Conservation (phyloP, 2,113 vertebrate species). For the Phylloscopus trochiloides region DNA sequence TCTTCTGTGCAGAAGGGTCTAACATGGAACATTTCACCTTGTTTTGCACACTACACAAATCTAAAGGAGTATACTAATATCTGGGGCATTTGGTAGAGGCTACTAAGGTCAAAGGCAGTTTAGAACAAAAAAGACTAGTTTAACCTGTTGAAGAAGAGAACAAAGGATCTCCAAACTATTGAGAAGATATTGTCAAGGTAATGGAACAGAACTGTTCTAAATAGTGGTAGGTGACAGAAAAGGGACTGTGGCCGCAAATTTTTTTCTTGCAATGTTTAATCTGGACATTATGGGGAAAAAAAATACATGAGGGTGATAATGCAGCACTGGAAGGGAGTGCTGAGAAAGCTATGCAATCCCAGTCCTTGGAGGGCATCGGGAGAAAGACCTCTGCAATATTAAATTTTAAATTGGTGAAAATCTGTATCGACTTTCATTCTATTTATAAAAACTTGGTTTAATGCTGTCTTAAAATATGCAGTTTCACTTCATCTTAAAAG, state of each 20-base stretch:
- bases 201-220: background rate
- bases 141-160: background rate
- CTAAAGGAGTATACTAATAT: background rate
- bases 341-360: background rate
- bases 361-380: background rate
- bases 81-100: accelerated
- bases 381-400: background rate
- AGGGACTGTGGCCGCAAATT: background rate
- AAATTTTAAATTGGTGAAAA: background rate
- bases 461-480: background rate
- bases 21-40: background rate
- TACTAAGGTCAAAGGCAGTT: background rate
- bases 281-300: background rate
- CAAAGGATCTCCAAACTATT: background rate
- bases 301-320: background rate
- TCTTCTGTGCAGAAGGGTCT: background rate
- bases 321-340: background rate
- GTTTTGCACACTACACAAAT: background rate
- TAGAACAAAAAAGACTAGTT: background rate
- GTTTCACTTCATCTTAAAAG: background rate
- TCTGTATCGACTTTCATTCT: background rate
- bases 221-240: background rate
- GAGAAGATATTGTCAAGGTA: background rate
- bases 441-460: background rate
- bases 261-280: background rate